Evolutionary conservation across 2,113 vertebrate genomes (phyloP).

Genomic region (Quiscalus mexicanus): DNA sequence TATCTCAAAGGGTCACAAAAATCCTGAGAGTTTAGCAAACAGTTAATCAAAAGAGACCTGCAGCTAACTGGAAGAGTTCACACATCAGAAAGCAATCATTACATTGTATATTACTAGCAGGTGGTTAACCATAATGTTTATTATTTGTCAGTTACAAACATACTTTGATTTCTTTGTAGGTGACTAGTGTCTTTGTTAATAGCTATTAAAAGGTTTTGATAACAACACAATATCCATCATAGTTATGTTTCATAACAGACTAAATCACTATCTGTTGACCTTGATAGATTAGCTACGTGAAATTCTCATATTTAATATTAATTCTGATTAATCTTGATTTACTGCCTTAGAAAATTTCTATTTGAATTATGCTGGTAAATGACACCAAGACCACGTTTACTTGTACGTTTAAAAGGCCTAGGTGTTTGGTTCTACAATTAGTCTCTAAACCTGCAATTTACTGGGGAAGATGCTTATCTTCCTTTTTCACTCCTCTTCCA

Average conservation of each 20-base stretch:
- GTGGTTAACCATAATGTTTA: slow-evolving; percentile 3
- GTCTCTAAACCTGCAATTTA: not conserved
- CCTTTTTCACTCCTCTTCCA: not conserved
- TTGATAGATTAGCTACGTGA: not conserved
- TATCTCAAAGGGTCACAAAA: not conserved
- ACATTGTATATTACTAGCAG: not conserved
- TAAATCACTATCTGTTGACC: not conserved
- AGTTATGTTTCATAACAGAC: not conserved
- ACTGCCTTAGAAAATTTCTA: not conserved
- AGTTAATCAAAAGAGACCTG: not conserved
- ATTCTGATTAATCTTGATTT: not conserved
- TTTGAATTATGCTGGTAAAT: not conserved
- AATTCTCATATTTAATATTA: not conserved
- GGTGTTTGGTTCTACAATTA: not conserved
- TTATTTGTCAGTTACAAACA: not conserved
- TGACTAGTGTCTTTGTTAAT: not conserved
- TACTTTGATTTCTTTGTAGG: not conserved
- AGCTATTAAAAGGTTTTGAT: not conserved
- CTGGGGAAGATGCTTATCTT: not conserved
- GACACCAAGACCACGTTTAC: not conserved
- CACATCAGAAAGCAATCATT: slow-evolving; percentile 13
- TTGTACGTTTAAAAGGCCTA: not conserved
- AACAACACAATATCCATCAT: not conserved
- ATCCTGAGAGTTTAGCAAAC: not conserved
- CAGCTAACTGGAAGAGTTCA: slow-evolving; percentile 2